Conservation (phyloP, 2,797 vertebrate species). For the Lacerta bilineata region DNA sequence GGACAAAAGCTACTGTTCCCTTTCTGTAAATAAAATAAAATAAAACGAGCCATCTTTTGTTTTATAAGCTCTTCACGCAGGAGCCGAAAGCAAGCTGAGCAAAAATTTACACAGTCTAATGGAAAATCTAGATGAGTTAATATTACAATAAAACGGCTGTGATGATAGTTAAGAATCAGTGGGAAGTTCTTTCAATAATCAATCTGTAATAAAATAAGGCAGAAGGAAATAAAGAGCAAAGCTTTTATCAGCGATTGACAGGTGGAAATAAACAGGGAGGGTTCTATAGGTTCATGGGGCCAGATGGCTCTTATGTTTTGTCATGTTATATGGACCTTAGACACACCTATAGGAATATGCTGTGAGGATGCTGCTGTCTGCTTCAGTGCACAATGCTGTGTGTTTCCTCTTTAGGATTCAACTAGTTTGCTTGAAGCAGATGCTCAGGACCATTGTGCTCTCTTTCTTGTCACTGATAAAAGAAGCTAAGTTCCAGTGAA, state of each 20-base stretch:
- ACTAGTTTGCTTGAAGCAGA: not conserved
- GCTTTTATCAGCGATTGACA: not conserved
- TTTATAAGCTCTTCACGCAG: not conserved
- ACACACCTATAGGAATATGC: not conserved
- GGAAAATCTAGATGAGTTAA: not conserved
- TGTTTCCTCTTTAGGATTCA: not conserved
- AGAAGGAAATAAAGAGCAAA: conserved; percentile 2
- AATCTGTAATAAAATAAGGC: not conserved
- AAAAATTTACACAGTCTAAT: conserved; percentile 1
- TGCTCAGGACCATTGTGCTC: not conserved
- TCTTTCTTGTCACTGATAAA: not conserved
- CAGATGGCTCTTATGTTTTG: not conserved
- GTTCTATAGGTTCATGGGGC: not conserved
- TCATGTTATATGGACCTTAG: not conserved
- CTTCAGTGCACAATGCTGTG: not conserved
- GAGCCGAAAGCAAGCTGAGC: not conserved
- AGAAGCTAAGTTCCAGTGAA: not conserved
- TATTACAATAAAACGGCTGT: not conserved
- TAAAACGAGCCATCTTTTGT: not conserved
- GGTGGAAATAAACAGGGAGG: not conserved
- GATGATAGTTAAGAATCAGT: conserved; percentile 4
- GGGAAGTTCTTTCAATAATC: not conserved
- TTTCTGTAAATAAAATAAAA: not conserved
- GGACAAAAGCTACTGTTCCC: not conserved
- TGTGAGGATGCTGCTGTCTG: not conserved